A percentile compares a stretch with the other conserved stretches of the same genome.
Conservation (phyloP, 2,888 invertebrate genomes). For the Tortricodes alternella region DNA sequence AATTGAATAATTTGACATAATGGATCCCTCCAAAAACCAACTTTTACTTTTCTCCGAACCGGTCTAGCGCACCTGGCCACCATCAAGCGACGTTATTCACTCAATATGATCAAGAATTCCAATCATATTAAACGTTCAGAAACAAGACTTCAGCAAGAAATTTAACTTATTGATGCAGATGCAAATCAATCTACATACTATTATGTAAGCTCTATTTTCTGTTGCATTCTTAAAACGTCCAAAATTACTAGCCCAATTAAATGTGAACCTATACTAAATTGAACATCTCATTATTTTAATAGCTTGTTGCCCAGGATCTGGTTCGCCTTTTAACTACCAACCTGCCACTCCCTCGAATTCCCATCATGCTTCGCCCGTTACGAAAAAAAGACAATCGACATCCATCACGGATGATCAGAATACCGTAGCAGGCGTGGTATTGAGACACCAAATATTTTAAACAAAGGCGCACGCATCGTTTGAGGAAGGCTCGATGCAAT, state of each 20-base stretch:
- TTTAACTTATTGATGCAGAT: too few relatives aligned
- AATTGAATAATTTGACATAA: conserved; percentile 21
- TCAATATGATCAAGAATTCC: conserved; percentile 16
- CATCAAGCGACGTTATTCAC: not conserved
- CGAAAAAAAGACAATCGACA: conserved; percentile 23
- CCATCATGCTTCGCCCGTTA: conserved; percentile 24
- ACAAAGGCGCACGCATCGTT: not conserved
- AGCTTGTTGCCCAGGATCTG: conserved; percentile 10
- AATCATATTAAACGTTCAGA: conserved; percentile 9
- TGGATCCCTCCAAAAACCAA: conserved; percentile 30
- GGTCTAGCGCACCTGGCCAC: conserved; percentile 38
- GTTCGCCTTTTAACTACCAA: conserved; percentile 21
- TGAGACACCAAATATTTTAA: conserved; percentile 1
- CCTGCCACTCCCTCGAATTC: conserved; percentile 27
- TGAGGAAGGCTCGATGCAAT: not conserved
- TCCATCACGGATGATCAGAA: conserved; percentile 28
- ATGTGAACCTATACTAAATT: too few relatives aligned
- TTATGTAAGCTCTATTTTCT: too few relatives aligned
- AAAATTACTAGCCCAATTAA: too few relatives aligned
- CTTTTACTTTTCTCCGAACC: conserved; percentile 48
- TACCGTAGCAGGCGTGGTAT: conserved; percentile 9
- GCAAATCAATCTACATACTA: too few relatives aligned
- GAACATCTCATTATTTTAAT: conserved; percentile 17
- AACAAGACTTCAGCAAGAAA: not conserved
- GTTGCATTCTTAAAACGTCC: too few relatives aligned